Percentiles rank a stretch among this genome's conserved stretches.
Evolutionary conservation across 2,113 vertebrate species (phyloP).

Genomic region (Oreochromis aureus): DNA sequence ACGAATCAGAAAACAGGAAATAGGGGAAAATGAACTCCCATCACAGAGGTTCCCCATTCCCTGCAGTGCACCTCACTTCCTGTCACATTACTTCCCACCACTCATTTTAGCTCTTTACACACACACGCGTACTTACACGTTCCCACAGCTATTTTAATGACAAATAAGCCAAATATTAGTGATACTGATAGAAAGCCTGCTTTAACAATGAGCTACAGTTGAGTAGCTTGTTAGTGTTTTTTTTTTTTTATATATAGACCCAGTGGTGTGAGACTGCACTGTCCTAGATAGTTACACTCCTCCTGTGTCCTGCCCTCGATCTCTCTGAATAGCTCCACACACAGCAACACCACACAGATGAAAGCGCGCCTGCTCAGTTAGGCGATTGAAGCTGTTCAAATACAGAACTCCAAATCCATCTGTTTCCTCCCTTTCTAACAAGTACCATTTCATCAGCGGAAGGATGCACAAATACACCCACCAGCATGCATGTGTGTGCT

Average conservation of each 20-base stretch:
- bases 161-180: neutral
- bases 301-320: constrained; percentile 46
- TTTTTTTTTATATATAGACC: neutral
- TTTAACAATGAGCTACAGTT: neutral
- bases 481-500: neutral
- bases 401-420: neutral
- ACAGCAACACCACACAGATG: neutral
- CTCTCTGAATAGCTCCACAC: constrained; percentile 15
- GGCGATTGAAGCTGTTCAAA: neutral
- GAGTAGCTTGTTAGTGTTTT: neutral
- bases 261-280: constrained; percentile 3
- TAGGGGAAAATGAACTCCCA: constrained; percentile 28
- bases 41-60: constrained; percentile 28
- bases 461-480: constrained; percentile 5
- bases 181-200: neutral
- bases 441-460: neutral
- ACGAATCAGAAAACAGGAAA: constrained; percentile 63
- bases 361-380: neutral
- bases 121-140: neutral
- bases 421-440: neutral
- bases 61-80: constrained; percentile 45
- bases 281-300: constrained; percentile 42
- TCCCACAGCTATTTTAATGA: neutral
- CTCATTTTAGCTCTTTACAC: neutral
- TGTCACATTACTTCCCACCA: constrained; percentile 18